Evolutionary conservation across 2,113 vertebrate genomes (phyloP).

Genomic region (Plecturocebus donacophilus): DNA sequence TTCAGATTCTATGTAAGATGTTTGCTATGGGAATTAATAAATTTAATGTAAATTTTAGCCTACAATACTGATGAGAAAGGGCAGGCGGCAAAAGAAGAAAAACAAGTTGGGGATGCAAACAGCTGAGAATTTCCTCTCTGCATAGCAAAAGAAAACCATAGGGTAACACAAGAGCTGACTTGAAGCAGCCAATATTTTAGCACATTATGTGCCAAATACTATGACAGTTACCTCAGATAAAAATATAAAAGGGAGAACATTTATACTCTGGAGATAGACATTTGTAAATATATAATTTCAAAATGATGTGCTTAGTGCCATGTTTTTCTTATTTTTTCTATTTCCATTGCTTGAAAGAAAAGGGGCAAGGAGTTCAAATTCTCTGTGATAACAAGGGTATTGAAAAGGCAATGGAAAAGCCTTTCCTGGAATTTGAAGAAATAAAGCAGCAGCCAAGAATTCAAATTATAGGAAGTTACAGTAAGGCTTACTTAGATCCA

Average conservation of each 20-base stretch:
- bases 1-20: not conserved
- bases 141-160: not conserved
- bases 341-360: not conserved
- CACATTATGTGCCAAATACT: not conserved
- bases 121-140: not conserved
- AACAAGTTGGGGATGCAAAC: not conserved
- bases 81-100: not conserved
- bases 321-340: not conserved
- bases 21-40: not conserved
- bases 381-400: not conserved
- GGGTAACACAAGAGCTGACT: not conserved
- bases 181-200: not conserved
- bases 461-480: not conserved
- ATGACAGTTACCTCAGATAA: not conserved
- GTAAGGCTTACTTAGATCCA: not conserved
- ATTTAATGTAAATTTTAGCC: not conserved
- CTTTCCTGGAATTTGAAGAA: not conserved
- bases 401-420: not conserved
- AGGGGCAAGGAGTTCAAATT: not conserved
- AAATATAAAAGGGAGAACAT: not conserved
- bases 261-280: not conserved
- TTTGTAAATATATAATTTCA: not conserved
- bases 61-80: not conserved
- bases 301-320: not conserved
- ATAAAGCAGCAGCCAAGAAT: not conserved